phyloP scores from a whole-genome alignment of 2,113 vertebrate species.

The Calidris pygmaea region DNA sequence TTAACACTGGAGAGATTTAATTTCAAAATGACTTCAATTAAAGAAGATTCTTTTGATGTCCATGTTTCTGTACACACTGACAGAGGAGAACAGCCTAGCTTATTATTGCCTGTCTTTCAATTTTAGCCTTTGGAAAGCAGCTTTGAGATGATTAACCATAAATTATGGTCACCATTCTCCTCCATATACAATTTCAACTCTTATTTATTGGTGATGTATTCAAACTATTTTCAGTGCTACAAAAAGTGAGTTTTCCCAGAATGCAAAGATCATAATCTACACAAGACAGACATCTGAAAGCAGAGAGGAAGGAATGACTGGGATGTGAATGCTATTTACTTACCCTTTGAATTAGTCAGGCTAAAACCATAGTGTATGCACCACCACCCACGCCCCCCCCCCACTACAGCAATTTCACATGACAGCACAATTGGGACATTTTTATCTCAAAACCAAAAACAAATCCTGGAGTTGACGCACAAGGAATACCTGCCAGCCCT shows the following conservation, averaged over 20 bases:
- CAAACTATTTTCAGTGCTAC: background rate
- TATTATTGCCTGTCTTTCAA: background rate
- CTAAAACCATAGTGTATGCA: background rate
- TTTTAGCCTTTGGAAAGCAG: background rate
- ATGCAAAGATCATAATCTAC: background rate
- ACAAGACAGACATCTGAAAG: background rate
- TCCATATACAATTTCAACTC: background rate
- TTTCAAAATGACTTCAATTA: constrained; percentile 68
- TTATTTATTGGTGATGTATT: background rate
- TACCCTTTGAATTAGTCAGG: background rate
- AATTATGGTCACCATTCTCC: background rate
- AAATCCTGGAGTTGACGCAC: background rate
- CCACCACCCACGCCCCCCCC: rapidly evolving
- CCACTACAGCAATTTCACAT: background rate
- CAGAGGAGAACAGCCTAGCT: background rate
- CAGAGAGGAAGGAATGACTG: background rate
- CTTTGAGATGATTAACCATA: background rate
- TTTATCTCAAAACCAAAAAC: background rate
- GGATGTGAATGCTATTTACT: background rate
- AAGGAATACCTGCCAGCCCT: background rate
- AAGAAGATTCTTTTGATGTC: constrained; percentile 25
- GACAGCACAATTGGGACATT: background rate
- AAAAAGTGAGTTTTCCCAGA: background rate
- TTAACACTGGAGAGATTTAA: constrained; percentile 55
- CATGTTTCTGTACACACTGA: background rate